phyloP scores from a whole-genome alignment of 2,113 vertebrate species.

The Oxygymnocypris stewartii region DNA sequence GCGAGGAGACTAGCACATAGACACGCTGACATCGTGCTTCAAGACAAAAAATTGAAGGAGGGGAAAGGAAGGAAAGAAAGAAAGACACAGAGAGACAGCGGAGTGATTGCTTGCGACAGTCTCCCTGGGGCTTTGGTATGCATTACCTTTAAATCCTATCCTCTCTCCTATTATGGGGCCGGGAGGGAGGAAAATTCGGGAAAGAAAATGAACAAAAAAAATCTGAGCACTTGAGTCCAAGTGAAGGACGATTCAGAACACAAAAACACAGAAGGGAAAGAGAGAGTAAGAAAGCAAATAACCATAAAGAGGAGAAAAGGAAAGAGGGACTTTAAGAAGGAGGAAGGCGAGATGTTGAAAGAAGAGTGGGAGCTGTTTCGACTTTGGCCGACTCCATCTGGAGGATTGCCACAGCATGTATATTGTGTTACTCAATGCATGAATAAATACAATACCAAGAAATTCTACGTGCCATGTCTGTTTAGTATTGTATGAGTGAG shows the following conservation, averaged over 20 bases:
- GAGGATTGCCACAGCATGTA: conserved; percentile 9
- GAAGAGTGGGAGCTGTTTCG: conserved; percentile 31
- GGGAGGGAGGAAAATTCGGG: conserved; percentile 91
- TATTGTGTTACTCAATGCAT: conserved; percentile 2
- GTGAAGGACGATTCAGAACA: conserved; percentile 51
- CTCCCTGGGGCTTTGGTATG: conserved; percentile 88
- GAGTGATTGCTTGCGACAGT: conserved; percentile 86
- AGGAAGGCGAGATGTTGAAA: conserved; percentile 46
- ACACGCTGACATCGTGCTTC: conserved; percentile 86
- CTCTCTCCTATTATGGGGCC: conserved; percentile 79
- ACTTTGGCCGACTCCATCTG: conserved; percentile 33
- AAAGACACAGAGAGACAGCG: conserved; percentile 50
- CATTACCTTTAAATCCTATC: conserved; percentile 85
- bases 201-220: conserved; percentile 75
- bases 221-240: conserved; percentile 58
- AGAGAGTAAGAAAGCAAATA: conserved; percentile 74
- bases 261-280: conserved; percentile 49
- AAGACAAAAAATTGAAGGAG: conserved; percentile 70
- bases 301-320: conserved; percentile 31
- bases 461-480: conserved; percentile 1
- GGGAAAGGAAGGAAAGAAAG: conserved; percentile 39
- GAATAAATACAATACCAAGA: conserved; percentile 25
- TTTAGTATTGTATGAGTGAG: conserved; percentile 28
- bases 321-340: conserved; percentile 38
- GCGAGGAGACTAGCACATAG: conserved; percentile 81